Evolutionary conservation across 2,113 vertebrate species (phyloP), one percentile per base, ranked within the genome.

Genomic region (Mystacornis crossleyi): DNA sequence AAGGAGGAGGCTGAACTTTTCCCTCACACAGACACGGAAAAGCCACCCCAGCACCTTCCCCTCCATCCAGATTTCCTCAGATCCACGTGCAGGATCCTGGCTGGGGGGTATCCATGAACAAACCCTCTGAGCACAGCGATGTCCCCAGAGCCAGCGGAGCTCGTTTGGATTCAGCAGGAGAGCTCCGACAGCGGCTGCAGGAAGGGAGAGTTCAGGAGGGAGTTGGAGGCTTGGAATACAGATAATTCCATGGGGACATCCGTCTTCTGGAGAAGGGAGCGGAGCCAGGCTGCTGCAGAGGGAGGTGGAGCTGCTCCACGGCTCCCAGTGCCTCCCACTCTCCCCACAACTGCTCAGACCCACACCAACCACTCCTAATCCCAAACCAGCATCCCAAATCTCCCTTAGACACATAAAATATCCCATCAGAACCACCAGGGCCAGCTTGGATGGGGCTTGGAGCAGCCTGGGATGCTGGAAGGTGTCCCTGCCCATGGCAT

Each of bases 351-450:
- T 21, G 3, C 4, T 18, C 66, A 62, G 34, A 19, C 24, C 67
- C 67, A 40, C 48, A 5, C 4, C 64, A 26, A 10, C 53, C 51
- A 18, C 51, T 7, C 38, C 28, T 0, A 10, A 75, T 3, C 55
- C 77, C 10, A n/a, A n/a, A 28, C 26, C 58, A 55, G 47, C 64
- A 88, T 12, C 79, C 70, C 86, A 58, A 42, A 34, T 8, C n/a
- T 48, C 34, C 62, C 10, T 40, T 1, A 7, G 15, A 25, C 0
- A 0, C 4, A 5, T 1, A 3, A 47, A 2, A 2, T 1, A n/a
- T 4, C 43, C 10, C 40, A 6, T 6, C 50, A 29, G 67, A 96
- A 28, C 48, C 43, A 28, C 18, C 26, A 60, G 17, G 20, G 31
- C 14, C 86, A 50, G 36, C 21, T 19, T 28, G 75, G 69, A 51